Conservation (phyloP, 2,888 invertebrate genomes). For the Crocallis elinguaria region DNA sequence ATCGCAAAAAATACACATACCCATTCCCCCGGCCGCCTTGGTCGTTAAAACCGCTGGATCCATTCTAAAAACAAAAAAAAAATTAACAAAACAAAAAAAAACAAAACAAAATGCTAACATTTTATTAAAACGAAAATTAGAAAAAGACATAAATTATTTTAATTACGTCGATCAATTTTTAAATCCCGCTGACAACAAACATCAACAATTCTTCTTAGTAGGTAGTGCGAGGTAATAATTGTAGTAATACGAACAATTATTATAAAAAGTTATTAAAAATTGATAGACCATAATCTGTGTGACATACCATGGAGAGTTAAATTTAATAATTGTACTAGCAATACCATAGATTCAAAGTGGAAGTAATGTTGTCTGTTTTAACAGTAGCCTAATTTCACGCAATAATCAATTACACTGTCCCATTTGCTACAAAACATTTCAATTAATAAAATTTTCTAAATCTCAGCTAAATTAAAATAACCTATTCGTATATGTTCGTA, state of each 20-base stretch:
- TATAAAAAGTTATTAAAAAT: constrained; percentile 32
- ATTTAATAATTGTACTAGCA: constrained; percentile 15
- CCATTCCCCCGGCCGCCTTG: constrained; percentile 92
- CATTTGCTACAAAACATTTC: constrained; percentile 18
- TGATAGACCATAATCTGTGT: constrained; percentile 23
- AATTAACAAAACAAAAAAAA: constrained; percentile 66
- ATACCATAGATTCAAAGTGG: constrained; percentile 18
- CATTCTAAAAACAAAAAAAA: constrained; percentile 93
- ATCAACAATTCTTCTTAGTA: too few species aligned
- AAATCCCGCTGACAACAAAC: too few species aligned
- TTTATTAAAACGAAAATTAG: constrained; percentile 58
- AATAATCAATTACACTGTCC: constrained; percentile 31
- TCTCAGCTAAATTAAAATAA: constrained; percentile 17
- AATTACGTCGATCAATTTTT: constrained; percentile 39
- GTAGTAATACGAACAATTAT: too few species aligned
- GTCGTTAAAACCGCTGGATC: constrained; percentile 91
- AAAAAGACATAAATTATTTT: constrained; percentile 37
- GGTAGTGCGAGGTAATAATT: too few species aligned
- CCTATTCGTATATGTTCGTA: constrained; percentile 33
- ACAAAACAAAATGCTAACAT: constrained; percentile 63
- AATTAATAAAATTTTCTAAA: constrained; percentile 20
- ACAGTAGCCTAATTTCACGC: constrained; percentile 8
- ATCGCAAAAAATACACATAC: constrained; percentile 78
- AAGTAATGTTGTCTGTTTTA: constrained; percentile 9
- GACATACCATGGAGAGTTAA: constrained; percentile 51